Percentiles rank a stretch among this genome's conserved stretches.
Conservation (phyloP, 1,140 invertebrate genomes). For the Drosophila lacteicornis region DNA sequence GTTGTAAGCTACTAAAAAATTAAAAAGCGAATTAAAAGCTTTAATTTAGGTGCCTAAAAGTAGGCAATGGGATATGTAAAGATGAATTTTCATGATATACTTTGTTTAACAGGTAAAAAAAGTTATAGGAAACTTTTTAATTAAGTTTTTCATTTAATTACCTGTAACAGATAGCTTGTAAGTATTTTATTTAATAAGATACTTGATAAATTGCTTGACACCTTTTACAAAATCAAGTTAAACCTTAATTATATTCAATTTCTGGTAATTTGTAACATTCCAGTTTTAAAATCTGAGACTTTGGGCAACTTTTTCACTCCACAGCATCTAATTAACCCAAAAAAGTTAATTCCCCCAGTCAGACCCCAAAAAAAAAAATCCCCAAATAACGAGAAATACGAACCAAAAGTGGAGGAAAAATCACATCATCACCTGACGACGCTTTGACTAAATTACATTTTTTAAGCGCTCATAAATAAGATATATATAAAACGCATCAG, state of each 20-base stretch:
- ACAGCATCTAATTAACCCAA: conserved; percentile 35
- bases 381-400: not conserved
- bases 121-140: not conserved
- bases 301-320: conserved; percentile 20
- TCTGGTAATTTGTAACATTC: not conserved
- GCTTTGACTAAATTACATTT: conserved; percentile 71
- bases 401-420: conserved; percentile 26
- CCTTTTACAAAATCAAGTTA: not conserved
- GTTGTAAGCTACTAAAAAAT: not conserved
- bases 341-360: conserved; percentile 11
- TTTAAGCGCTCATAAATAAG: conserved; percentile 56
- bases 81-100: fast-evolving
- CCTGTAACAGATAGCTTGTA: not conserved
- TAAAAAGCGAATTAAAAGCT: not conserved
- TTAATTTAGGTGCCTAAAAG: not conserved
- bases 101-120: not conserved
- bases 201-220: not conserved
- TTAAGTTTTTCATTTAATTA: not conserved
- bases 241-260: not conserved
- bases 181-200: not conserved
- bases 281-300: not conserved
- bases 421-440: conserved; percentile 64
- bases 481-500: conserved; percentile 49
- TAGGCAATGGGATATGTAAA: not conserved
- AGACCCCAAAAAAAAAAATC: conserved; percentile 3